Evolutionary conservation across 2,113 vertebrate species (phyloP), one percentile per base, ranked within the genome.

Genomic region (Nesogale talazaci): DNA sequence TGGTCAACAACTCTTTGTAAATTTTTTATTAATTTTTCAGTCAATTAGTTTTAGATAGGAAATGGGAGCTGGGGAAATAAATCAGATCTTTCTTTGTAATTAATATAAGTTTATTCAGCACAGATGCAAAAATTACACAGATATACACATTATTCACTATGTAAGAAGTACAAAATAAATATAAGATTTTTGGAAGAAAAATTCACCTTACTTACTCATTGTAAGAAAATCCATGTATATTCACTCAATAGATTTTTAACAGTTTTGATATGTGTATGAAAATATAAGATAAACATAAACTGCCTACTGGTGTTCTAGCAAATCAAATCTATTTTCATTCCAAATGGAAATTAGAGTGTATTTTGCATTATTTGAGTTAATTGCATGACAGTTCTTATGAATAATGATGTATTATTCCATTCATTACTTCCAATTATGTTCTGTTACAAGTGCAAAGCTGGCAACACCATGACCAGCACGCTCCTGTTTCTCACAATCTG

Each of bases 241-340:
- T 92, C 86, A 90, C 42, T 86, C 79, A 96, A 88, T 69, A 96
- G 92, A 92, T 91, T 96, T 96, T 95, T 97, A 97, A 97, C 93
- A 97, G 94, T 94, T 95, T 95, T 95, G 96, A 94, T 96, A 89
- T 91, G 91, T 94, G 97, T 89, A 93, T 94, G 97, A 98, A 96
- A 97, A 97, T 97, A 97, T 94, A 97, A 81, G 96, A 97, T 95
- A 98, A 97, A 98, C 97, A 96, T 85, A 96, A 97, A 97, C 96
- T 97, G 97, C 94, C 95, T 96, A 97, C 31, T 97, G 96, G 97
- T 96, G 97, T 97, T 97, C 93, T 95, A 97, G 94, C 96, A 98
- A 97, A 98, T 97, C 95, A 98, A 97, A 98, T 97, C 96, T 96
- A 96, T 98, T 98, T 97, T 97, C 95, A 98, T 97, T 98, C 96